Evolutionary conservation across 2,888 invertebrate genomes (phyloP), one percentile per base, ranked within the genome.

Genomic region (Frankliniella fusca): DNA sequence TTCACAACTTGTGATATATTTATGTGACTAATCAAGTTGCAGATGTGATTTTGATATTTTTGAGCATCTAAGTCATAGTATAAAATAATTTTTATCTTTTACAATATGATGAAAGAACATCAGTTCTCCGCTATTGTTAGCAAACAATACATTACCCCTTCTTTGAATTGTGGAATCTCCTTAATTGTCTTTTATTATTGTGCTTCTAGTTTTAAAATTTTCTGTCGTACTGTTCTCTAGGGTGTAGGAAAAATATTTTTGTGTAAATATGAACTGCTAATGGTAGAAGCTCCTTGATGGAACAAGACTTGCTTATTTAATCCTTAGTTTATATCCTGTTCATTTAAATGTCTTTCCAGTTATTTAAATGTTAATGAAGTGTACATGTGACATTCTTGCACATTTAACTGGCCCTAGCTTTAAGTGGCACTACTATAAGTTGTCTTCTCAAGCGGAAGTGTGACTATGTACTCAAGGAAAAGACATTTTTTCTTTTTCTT

Each of bases 1-100:
- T 76, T 76, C 70, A 76, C 70, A n/a, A 76, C 70, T 76, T 76
- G 70, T 76, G 70, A 76, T 76, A 76, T 38, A 38, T 38, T 76
- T 9, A 76, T 76, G 70, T 76, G 70, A 76, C 70, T 76, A 27
- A 76, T 76, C 27, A 76, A 76, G 70, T 76, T 76, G 70, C 70
- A 76, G 70, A 76, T 23, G 27, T 76, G n/a, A 23, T 76, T 76
- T 20, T 61, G n/a, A 76, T 76, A 76, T 76, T 76, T 76, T 76
- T 76, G 23, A 76, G 12, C 27, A 23, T 76, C 70, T 76, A 76
- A 76, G 70, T 76, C 70, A 76, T 76, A 27, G 70, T 76, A 23
- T 54, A 54, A 20, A 54, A 20, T 54, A 54, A 20, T 54, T 54
- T 54, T 54, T 54, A 20, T 54, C 20, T 54, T 20, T 20, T 20